These are phyloP conservation scores for Crypturellus tataupa DNA, from an alignment of 2,797 vertebrate species.

Conservation along the genomic window DNA sequence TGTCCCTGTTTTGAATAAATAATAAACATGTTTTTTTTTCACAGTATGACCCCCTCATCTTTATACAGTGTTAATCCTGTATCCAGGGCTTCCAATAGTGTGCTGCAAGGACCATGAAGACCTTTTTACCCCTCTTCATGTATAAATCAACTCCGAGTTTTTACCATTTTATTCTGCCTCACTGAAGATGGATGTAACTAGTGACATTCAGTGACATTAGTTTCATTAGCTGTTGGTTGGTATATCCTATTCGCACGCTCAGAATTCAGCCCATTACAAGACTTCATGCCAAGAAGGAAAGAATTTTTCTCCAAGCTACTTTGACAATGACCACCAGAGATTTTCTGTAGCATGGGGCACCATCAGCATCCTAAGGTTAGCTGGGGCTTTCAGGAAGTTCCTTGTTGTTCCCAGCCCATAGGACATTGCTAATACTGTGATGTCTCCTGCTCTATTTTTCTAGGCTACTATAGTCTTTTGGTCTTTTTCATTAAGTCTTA, in stretches of 20 bases:
- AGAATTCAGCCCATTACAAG: neutral
- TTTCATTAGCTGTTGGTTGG: neutral
- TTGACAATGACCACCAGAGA: neutral
- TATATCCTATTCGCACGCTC: neutral
- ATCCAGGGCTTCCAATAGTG: neutral
- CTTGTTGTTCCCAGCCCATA: neutral
- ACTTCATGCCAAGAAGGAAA: neutral
- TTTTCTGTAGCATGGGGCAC: neutral
- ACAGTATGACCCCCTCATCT: neutral
- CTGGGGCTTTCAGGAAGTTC: neutral
- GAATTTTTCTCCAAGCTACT: neutral
- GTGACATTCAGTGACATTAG: neutral
- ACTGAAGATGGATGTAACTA: neutral
- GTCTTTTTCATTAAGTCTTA: slow-evolving; percentile 1
- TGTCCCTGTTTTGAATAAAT: neutral
- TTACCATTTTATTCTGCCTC: neutral
- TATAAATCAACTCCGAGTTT: neutral
- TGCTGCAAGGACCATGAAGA: neutral
- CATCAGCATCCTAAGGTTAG: neutral
- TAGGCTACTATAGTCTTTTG: neutral
- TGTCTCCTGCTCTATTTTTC: neutral
- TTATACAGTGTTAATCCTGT: neutral
- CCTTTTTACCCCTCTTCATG: neutral
- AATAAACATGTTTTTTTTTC: neutral
- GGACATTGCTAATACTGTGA: neutral